Conservation (phyloP, 1,140 invertebrate genomes). For the Cydia strobilella region DNA sequence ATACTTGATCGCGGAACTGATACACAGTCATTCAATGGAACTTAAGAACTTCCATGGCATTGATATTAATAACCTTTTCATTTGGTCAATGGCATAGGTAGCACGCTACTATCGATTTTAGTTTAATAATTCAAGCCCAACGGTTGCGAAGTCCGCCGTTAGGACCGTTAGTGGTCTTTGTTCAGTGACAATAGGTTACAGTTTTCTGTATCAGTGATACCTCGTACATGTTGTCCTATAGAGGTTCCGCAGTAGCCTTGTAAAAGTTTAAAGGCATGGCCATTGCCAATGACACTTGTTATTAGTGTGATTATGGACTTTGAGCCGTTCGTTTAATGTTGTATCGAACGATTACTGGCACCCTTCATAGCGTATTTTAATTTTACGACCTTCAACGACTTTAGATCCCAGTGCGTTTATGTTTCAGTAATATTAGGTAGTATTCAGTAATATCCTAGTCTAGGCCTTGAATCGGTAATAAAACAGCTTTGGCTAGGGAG, state of each 20-base stretch:
- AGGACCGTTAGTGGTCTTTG: not conserved
- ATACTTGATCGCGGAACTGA: not conserved
- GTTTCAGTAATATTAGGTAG: too few species aligned
- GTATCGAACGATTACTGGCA: not conserved
- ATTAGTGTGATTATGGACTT: not conserved
- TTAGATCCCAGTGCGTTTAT: not conserved
- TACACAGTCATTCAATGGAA: not conserved
- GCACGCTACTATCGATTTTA: slow-evolving; percentile 18
- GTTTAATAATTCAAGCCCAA: slow-evolving; percentile 20
- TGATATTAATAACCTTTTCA: slow-evolving; percentile 9
- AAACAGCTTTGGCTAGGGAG: too few species aligned
- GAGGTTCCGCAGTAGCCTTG: slow-evolving; percentile 21
- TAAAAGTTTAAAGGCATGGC: slow-evolving; percentile 7
- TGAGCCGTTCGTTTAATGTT: not conserved
- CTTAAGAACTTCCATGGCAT: not conserved
- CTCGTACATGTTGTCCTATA: slow-evolving; percentile 1
- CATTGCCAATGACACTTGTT: slow-evolving; percentile 27
- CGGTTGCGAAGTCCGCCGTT: not conserved
- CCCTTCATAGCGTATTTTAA: not conserved
- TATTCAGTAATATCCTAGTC: too few species aligned
- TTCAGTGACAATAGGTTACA: slow-evolving; percentile 16
- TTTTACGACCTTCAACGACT: not conserved
- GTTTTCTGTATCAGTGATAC: not conserved
- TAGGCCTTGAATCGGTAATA: too few species aligned
- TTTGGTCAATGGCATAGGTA: slow-evolving; percentile 21